Evolutionary conservation across 1,140 invertebrate species (phyloP), one percentile per base, ranked within the genome.

Genomic region (Asobara japonica): DNA sequence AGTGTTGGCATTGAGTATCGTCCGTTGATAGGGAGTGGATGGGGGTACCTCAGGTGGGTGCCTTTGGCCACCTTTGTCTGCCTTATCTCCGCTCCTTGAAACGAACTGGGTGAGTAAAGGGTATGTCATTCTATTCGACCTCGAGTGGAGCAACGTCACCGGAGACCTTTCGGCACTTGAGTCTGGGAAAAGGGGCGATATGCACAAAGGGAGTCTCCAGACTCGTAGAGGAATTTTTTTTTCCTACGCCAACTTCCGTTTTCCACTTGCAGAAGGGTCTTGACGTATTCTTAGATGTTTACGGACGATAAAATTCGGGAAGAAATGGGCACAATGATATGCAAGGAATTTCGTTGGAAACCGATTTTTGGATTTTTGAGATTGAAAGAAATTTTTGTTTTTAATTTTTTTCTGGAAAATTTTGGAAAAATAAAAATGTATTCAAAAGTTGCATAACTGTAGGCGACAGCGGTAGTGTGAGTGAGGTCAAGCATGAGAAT

Each of bases 151-250:
- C 1, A 56, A 22, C 8, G 51, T 56, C 51, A 56, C 16, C 45
- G 20, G 20, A 16, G 45, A 51, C 20, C 51, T 56, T 16, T 45
- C 51, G 3, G 51, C 3, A 27, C 51, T 27, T 18, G 1, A 45
- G 18, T 45, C 5, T 2, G 36, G 36, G 36, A n/a, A 10, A n/a
- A n/a, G 36, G 16, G 1, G n/a, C 6, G n/a, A 16, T 45, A 45
- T 45, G 8, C 41, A 65, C 29, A 33, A 65, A 36, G 31, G n/a
- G 18, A 36, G 25, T 65, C 62, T 65, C 38, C 62, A 65, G 33
- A 65, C 62, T 36, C 62, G 62, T 33, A 30, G 62, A 65, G 1
- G 25, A 18, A 11, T 18, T n/a, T 29, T 30, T 62, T 29, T 31
- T 29, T 51, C 45, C 22, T 7, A 7, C 7, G 45, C 45, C 20